These are phyloP conservation scores for Euzophera pinguis DNA, from an alignment of 2,888 invertebrate genomes.

Conservation along the genomic window DNA sequence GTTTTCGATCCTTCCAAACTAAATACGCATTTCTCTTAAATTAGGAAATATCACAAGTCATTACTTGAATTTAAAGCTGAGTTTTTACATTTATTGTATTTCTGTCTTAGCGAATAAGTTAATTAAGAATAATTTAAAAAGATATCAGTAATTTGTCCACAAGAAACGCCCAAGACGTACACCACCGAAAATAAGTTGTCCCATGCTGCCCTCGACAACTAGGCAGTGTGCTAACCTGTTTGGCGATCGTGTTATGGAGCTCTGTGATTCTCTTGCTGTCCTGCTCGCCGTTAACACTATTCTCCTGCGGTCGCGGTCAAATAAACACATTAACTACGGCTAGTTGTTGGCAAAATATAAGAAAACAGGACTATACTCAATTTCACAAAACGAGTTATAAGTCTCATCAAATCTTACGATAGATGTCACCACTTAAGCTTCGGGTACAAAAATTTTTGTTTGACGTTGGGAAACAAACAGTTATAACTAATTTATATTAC, in stretches of 20 bases:
- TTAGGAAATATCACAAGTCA: too few relatives aligned
- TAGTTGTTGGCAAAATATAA: constrained; percentile 19
- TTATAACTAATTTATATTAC: too few relatives aligned
- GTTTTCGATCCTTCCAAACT: too few relatives aligned
- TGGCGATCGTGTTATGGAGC: constrained; percentile 91
- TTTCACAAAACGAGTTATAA: neutral
- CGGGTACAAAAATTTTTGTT: too few relatives aligned
- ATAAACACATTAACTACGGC: constrained; percentile 45
- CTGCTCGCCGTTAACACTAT: constrained; percentile 68
- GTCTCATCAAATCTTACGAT: too few relatives aligned
- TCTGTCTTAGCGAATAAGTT: too few relatives aligned
- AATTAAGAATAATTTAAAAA: neutral
- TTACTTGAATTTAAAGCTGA: too few relatives aligned
- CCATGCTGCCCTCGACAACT: neutral
- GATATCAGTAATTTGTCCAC: neutral
- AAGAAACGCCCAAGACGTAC: neutral
- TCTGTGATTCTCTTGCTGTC: constrained; percentile 83
- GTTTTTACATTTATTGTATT: too few relatives aligned
- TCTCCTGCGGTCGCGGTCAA: constrained; percentile 64
- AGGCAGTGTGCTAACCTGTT: constrained; percentile 83
- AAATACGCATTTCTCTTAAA: too few relatives aligned
- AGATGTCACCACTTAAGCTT: too few relatives aligned
- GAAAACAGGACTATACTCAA: constrained; percentile 14
- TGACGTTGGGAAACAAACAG: too few relatives aligned
- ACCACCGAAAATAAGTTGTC: constrained; percentile 1